Conservation (phyloP, 2,113 vertebrate genomes). For the Lophotis ruficrista region DNA sequence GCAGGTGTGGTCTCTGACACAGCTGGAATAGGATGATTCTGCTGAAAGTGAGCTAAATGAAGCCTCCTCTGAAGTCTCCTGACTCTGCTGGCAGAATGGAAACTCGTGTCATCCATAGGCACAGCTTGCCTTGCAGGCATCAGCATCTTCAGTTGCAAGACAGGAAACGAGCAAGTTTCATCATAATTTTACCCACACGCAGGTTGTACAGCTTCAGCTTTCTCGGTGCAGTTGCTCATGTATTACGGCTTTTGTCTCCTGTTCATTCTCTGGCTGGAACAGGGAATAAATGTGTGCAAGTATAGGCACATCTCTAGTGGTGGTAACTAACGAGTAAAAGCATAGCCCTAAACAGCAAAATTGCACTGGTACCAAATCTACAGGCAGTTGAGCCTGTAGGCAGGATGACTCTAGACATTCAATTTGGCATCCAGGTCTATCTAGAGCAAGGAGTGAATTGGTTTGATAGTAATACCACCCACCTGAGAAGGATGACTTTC, state of each 20-base stretch:
- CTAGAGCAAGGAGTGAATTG: neutral
- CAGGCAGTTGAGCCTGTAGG: neutral
- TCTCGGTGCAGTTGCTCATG: neutral
- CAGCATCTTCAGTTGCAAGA: neutral
- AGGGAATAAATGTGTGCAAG: neutral
- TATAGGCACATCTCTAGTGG: neutral
- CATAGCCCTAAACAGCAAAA: neutral
- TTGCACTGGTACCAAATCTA: neutral
- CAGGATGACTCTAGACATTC: neutral
- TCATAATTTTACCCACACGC: neutral
- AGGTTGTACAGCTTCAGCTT: neutral
- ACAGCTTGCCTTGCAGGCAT: neutral
- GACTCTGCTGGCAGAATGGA: neutral
- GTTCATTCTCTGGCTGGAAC: neutral
- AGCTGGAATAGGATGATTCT: neutral
- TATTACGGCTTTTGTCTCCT: neutral
- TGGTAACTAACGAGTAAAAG: neutral
- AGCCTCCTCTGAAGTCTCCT: neutral
- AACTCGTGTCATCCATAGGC: neutral
- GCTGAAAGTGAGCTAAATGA: neutral
- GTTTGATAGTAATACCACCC: neutral
- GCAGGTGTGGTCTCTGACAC: neutral
- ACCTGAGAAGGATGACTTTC: neutral
- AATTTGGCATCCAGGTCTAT: neutral
- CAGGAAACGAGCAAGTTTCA: neutral